A percentile compares a stretch with the other conserved stretches of the same genome.
phyloP scores from a whole-genome alignment of 2,797 vertebrate species.

The Gymnopithys bicolor region DNA sequence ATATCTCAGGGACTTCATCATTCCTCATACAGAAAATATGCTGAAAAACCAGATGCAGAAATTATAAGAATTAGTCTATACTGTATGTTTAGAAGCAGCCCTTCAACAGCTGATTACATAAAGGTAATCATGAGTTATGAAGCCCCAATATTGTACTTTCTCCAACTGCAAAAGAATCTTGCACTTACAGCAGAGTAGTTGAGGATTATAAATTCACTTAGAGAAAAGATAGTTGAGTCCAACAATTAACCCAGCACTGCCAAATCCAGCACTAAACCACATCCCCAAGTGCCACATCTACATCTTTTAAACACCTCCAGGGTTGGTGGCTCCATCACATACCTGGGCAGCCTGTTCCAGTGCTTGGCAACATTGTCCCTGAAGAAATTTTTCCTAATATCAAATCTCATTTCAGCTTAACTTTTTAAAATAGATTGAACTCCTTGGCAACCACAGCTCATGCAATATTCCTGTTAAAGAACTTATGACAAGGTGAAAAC shows the following conservation, averaged over 20 bases:
- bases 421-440: not conserved
- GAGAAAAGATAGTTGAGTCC: not conserved
- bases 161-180: not conserved
- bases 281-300: not conserved
- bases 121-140: not conserved
- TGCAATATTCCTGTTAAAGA: not conserved
- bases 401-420: not conserved
- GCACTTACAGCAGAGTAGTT: not conserved
- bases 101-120: not conserved
- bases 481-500: not conserved
- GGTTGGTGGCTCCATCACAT: not conserved
- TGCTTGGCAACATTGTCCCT: not conserved
- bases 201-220: not conserved
- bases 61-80: not conserved
- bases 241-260: not conserved
- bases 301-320: not conserved
- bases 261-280: not conserved
- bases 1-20: not conserved
- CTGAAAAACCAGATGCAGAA: not conserved
- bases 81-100: not conserved
- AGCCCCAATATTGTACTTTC: not conserved
- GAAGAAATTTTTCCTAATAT: not conserved
- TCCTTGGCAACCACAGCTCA: not conserved
- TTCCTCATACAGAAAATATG: not conserved
- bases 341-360: not conserved